Evolutionary conservation across 2,797 vertebrate genomes (phyloP).

Genomic region (Vireo griseus): DNA sequence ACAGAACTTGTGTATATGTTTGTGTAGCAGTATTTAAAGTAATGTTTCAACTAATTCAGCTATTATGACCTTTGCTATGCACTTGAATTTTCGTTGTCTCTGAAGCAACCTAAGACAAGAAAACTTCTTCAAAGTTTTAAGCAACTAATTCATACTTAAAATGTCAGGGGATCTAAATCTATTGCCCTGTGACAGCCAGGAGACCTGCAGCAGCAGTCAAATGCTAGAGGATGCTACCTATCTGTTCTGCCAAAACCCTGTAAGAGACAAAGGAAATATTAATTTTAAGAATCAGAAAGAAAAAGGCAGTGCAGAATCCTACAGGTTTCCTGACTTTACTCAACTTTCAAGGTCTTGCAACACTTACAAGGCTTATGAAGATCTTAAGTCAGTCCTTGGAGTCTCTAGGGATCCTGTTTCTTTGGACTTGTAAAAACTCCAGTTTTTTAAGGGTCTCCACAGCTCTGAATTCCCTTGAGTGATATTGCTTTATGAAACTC

Average conservation of each 20-base stretch:
- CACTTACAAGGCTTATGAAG: neutral
- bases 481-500: neutral
- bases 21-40: neutral
- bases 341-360: neutral
- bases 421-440: neutral
- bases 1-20: neutral
- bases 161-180: neutral
- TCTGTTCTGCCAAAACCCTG: neutral
- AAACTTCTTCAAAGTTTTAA: neutral
- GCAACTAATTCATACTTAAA: neutral
- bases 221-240: neutral
- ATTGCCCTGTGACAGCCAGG: neutral
- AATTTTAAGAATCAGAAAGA: neutral
- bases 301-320: neutral
- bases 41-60: neutral
- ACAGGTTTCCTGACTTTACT: neutral
- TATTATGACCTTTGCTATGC: neutral
- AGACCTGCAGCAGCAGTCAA: neutral
- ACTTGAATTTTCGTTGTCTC: constrained; percentile 19
- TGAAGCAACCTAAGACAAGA: neutral
- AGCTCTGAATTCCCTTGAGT: neutral
- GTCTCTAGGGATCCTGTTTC: neutral
- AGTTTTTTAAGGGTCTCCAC: neutral
- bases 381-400: neutral
- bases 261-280: neutral